Percentiles rank a stretch among this genome's conserved stretches.
Evolutionary conservation across 92 coral and sea anemone genomes (phyloP).

Genomic region (Actinostola sp.): DNA sequence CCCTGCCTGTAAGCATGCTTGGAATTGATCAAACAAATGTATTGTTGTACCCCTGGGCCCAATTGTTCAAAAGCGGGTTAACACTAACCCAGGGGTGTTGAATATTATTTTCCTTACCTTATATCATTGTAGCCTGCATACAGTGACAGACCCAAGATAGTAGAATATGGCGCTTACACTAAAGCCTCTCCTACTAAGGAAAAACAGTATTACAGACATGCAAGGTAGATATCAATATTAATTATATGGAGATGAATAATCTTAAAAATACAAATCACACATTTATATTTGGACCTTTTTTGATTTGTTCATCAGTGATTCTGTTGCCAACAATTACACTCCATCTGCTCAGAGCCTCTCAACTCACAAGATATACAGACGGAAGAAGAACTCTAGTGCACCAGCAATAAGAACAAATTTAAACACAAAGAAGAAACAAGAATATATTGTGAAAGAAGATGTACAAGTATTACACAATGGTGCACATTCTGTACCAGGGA

Average conservation of each 20-base stretch:
- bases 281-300: neutral
- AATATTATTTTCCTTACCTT: neutral
- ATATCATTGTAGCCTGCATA: conserved; percentile 67
- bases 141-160: conserved; percentile 94
- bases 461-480: conserved; percentile 24
- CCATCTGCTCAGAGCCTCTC: conserved; percentile 88
- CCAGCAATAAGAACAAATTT: conserved; percentile 14
- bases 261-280: neutral
- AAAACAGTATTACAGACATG: conserved; percentile 81
- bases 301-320: conserved; percentile 65
- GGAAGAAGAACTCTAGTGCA: conserved; percentile 39
- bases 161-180: conserved; percentile 92
- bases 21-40: no score
- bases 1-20: no score
- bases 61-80: no score
- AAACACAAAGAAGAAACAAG: conserved; percentile 17
- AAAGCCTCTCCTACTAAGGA: conserved; percentile 95
- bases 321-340: conserved; percentile 97
- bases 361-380: conserved; percentile 81
- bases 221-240: conserved; percentile 59
- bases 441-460: conserved; percentile 25
- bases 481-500: conserved; percentile 31
- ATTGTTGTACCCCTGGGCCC: no score
- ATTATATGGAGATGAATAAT: neutral
- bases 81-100: no score